Evolutionary conservation across 1,140 invertebrate genomes (phyloP).

Genomic region (Drosophila pectinifera): DNA sequence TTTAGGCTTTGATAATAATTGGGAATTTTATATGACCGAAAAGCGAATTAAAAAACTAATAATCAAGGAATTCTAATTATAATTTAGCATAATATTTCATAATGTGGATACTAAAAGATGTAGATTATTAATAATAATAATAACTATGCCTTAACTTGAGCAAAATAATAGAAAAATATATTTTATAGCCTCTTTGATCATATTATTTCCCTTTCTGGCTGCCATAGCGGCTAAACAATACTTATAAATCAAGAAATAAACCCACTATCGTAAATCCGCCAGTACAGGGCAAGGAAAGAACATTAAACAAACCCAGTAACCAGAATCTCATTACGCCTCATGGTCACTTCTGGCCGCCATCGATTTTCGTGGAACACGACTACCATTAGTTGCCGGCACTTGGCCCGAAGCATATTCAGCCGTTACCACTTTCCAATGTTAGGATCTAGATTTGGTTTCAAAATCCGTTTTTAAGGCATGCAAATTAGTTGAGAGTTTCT

Average conservation of each 20-base stretch:
- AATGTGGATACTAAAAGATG: too few species aligned
- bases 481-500: slow-evolving; percentile 32
- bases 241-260: slow-evolving; percentile 1
- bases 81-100: too few species aligned
- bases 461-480: slow-evolving; percentile 40
- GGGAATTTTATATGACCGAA: too few species aligned
- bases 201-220: too few species aligned
- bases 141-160: too few species aligned
- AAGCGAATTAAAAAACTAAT: too few species aligned
- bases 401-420: not conserved
- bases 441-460: slow-evolving; percentile 15
- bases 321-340: slow-evolving; percentile 1
- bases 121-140: too few species aligned
- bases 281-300: not conserved
- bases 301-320: not conserved
- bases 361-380: slow-evolving; percentile 32
- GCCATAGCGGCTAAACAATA: too few species aligned
- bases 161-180: too few species aligned
- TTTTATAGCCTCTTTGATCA: too few species aligned
- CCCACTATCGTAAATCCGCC: not conserved
- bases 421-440: not conserved
- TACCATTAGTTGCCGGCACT: slow-evolving; percentile 27
- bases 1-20: too few species aligned
- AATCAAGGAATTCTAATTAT: too few species aligned
- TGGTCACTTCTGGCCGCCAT: slow-evolving; percentile 37